Percentiles rank a stretch among this genome's conserved stretches.
Conservation (phyloP, 2,888 invertebrate species). For the Blera fallax region DNA sequence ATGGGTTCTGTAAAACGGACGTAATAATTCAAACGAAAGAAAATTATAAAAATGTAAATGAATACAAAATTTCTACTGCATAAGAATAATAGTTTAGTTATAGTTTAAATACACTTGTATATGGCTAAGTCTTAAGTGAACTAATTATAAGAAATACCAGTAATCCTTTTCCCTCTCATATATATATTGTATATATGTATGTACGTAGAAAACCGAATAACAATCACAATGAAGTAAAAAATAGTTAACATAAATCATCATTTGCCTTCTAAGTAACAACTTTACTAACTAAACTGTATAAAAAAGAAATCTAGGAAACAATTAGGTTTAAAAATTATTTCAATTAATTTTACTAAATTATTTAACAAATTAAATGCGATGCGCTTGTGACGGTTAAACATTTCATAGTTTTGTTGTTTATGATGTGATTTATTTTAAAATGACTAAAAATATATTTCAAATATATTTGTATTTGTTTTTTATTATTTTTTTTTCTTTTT, state of each 20-base stretch:
- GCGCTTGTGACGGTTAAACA: slow-evolving; percentile 54
- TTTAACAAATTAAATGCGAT: slow-evolving; percentile 39
- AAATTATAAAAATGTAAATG: slow-evolving; percentile 22
- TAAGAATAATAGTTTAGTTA: slow-evolving; percentile 22
- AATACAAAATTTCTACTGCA: slow-evolving; percentile 35
- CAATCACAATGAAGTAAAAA: slow-evolving; percentile 47
- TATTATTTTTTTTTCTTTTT: slow-evolving; percentile 5
- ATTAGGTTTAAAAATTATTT: not conserved
- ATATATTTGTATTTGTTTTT: slow-evolving; percentile 25
- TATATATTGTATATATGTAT: not conserved
- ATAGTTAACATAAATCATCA: slow-evolving; percentile 44
- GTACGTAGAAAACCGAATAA: not conserved
- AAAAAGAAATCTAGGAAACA: slow-evolving; percentile 50
- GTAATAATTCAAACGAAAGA: slow-evolving; percentile 52
- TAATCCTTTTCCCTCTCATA: not conserved
- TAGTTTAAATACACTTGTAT: slow-evolving; percentile 20
- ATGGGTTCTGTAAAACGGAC: slow-evolving; percentile 71
- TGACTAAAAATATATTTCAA: slow-evolving; percentile 67
- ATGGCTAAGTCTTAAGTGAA: slow-evolving; percentile 5
- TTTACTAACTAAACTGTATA: slow-evolving; percentile 32
- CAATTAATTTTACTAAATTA: slow-evolving; percentile 2
- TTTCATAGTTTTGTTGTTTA: slow-evolving; percentile 43
- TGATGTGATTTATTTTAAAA: slow-evolving; percentile 49
- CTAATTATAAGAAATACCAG: not conserved
- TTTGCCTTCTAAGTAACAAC: slow-evolving; percentile 2